Percentiles rank a stretch among this genome's conserved stretches.
Conservation (phyloP, 2,113 vertebrate species). For the Falco punctatus region DNA sequence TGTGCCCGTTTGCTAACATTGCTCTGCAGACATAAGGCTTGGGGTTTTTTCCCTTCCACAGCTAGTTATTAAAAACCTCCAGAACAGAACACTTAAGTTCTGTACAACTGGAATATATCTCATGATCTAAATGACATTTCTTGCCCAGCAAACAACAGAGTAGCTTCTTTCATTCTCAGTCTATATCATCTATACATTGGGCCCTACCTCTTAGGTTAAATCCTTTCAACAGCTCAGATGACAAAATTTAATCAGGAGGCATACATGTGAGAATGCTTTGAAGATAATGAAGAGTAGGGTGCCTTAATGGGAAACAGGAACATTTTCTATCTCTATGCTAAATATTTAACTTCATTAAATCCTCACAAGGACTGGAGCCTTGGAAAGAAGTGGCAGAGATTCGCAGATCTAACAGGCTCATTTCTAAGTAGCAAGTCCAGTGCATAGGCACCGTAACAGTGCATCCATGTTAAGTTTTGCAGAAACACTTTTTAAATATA, state of each 20-base stretch:
- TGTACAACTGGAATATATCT: neutral
- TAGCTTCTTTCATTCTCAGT: neutral
- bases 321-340: neutral
- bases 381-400: neutral
- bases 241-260: neutral
- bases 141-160: neutral
- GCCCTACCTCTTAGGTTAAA: neutral
- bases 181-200: neutral
- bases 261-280: neutral
- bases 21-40: neutral
- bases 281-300: neutral
- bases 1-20: neutral
- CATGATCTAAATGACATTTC: neutral
- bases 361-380: neutral
- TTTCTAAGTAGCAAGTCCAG: neutral
- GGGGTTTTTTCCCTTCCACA: neutral
- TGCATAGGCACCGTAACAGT: too few species aligned
- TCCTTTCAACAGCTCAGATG: slow-evolving; percentile 9
- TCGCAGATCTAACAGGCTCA: neutral
- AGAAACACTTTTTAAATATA: rapidly evolving
- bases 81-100: neutral
- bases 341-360: neutral
- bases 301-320: neutral
- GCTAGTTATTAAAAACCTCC: neutral
- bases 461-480: neutral